Percentiles rank a stretch among this genome's conserved stretches.
Conservation (phyloP, 2,888 invertebrate genomes). For the Chorisops tibialis region DNA sequence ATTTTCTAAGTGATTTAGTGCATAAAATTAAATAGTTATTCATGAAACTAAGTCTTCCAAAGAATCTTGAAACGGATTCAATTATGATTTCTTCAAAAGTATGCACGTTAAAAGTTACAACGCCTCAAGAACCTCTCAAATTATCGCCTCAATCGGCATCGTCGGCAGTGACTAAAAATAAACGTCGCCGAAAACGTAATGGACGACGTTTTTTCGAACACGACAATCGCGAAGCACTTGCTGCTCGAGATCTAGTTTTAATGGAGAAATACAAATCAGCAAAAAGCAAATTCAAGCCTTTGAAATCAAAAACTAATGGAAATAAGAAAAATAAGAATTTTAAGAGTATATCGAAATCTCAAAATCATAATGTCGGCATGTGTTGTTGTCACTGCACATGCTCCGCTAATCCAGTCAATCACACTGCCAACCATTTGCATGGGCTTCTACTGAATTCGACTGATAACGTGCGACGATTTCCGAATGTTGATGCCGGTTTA, state of each 20-base stretch:
- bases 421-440: conserved; percentile 29
- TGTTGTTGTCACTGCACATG: conserved; percentile 37
- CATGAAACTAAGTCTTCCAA: conserved; percentile 18
- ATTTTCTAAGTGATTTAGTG: conserved; percentile 4
- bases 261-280: conserved; percentile 40
- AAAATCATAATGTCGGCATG: conserved; percentile 17
- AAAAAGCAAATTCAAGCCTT: conserved; percentile 48
- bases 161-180: background rate
- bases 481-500: conserved; percentile 7
- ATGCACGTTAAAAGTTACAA: conserved; percentile 4
- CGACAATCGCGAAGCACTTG: conserved; percentile 31
- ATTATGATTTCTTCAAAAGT: conserved; percentile 42
- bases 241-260: background rate
- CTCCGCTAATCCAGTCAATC: background rate
- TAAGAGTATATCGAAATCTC: background rate
- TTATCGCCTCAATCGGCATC: background rate
- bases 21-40: background rate
- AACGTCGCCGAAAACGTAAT: conserved; percentile 21
- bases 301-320: conserved; percentile 38
- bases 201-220: conserved; percentile 35
- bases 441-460: conserved; percentile 25
- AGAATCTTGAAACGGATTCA: background rate
- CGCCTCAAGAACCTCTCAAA: background rate
- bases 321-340: conserved; percentile 22
- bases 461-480: background rate